Conservation (phyloP, 2,888 invertebrate genomes). For the Noctua janthe region DNA sequence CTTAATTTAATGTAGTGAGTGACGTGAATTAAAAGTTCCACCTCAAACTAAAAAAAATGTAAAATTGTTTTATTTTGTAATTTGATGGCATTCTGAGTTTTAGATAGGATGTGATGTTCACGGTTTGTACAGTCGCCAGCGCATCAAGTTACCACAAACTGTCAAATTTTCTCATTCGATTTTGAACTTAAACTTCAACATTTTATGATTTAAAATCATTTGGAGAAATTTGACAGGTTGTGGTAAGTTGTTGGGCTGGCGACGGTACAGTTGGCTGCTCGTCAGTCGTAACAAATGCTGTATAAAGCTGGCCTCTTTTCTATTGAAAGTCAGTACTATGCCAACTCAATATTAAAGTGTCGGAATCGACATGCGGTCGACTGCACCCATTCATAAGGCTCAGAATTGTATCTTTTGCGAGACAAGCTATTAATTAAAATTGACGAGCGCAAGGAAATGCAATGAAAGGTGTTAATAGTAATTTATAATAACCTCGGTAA, state of each 20-base stretch:
- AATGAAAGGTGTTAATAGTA: conserved; percentile 18
- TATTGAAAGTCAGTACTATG: neutral
- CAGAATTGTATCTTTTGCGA: neutral
- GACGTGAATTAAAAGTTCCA: neutral
- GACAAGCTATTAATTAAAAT: neutral
- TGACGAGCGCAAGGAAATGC: neutral
- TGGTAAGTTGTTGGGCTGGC: too few species aligned
- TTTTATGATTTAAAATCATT: too few species aligned
- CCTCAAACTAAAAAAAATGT: neutral
- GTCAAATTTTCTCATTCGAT: too few species aligned
- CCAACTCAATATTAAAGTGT: neutral
- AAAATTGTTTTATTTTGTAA: neutral
- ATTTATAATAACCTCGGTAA: conserved; percentile 11
- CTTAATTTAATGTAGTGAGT: conserved; percentile 8
- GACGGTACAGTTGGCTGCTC: neutral
- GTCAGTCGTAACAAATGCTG: neutral
- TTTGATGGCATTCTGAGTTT: neutral
- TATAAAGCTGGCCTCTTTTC: neutral
- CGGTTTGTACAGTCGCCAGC: too few species aligned
- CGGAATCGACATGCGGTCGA: neutral
- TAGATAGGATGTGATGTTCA: neutral
- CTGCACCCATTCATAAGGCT: neutral
- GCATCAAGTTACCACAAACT: too few species aligned
- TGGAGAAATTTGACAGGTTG: too few species aligned
- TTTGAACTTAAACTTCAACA: too few species aligned